A percentile compares a stretch with the other conserved stretches of the same genome.
Evolutionary conservation across 2,888 invertebrate species (phyloP).

Genomic region (Microplitis deprimator): DNA sequence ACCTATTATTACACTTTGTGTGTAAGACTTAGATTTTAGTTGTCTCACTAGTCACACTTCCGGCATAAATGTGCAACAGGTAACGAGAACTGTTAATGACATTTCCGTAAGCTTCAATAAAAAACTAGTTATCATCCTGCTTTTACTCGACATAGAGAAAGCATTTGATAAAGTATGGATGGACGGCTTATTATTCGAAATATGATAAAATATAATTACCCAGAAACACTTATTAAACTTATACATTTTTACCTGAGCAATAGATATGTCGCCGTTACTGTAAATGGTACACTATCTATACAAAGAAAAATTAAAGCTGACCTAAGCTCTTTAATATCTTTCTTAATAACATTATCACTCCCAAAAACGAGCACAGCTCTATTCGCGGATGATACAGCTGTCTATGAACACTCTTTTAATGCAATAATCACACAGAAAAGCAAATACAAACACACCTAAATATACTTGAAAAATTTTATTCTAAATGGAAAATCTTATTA

Average conservation of each 20-base stretch:
- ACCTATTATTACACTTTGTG: too few species aligned
- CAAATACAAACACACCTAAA: conserved; percentile 26
- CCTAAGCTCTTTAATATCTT: too few species aligned
- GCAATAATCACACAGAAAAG: background rate
- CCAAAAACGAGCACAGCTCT: conserved; percentile 8
- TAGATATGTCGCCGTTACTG: too few species aligned
- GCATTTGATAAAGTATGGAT: conserved; percentile 56
- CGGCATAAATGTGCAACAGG: conserved; percentile 46
- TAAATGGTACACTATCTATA: too few species aligned
- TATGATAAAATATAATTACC: background rate
- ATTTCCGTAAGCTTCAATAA: conserved; percentile 53
- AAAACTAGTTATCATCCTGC: conserved; percentile 51
- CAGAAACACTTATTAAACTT: too few species aligned
- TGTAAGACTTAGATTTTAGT: too few species aligned
- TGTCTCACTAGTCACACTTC: too few species aligned
- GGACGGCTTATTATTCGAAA: conserved; percentile 21
- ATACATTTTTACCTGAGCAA: too few species aligned
- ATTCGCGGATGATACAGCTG: conserved; percentile 39
- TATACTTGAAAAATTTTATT: conserved; percentile 29
- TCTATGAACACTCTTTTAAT: conserved; percentile 16
- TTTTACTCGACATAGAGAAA: conserved; percentile 60
- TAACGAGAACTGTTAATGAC: conserved; percentile 54
- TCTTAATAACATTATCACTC: too few species aligned
- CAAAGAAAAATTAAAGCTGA: too few species aligned
- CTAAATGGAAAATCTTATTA: conserved; percentile 40